A percentile compares a stretch with the other conserved stretches of the same genome.
Conservation (phyloP, 2,888 invertebrate species). For the Octonoba sinensis region DNA sequence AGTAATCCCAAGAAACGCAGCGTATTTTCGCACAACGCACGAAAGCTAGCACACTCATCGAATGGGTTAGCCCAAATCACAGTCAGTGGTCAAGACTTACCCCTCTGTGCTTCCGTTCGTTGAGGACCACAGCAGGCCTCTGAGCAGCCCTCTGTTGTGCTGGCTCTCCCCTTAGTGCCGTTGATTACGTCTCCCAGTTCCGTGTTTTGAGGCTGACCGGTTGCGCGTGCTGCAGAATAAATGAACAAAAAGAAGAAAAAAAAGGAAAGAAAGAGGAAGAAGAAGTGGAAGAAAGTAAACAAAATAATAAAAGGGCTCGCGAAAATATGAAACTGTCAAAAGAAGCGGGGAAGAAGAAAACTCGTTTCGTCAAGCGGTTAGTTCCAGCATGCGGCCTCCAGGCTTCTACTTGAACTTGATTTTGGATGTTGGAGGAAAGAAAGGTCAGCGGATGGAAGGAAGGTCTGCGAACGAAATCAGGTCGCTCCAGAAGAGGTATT, state of each 20-base stretch:
- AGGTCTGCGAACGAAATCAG: too few species aligned
- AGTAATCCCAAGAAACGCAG: too few species aligned
- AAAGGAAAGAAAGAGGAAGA: neutral
- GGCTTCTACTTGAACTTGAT: slow-evolving; percentile 54
- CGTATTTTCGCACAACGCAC: too few species aligned
- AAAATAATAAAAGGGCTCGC: neutral
- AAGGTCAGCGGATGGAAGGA: slow-evolving; percentile 24
- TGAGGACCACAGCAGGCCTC: too few species aligned
- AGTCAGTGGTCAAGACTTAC: slow-evolving; percentile 15
- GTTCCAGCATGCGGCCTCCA: slow-evolving; percentile 19
- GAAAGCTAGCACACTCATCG: too few species aligned
- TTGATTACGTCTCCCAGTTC: slow-evolving; percentile 10
- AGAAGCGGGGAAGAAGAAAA: slow-evolving; percentile 11
- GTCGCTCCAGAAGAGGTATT: too few species aligned
- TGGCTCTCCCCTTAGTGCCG: too few species aligned
- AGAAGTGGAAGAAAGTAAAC: neutral
- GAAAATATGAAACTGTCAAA: neutral
- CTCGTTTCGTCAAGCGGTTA: slow-evolving; percentile 15
- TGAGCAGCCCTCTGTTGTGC: too few species aligned
- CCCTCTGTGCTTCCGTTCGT: neutral
- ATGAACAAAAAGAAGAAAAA: slow-evolving; percentile 1
- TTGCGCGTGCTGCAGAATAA: slow-evolving; percentile 6
- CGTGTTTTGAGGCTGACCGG: slow-evolving; percentile 40
- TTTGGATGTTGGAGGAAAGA: slow-evolving; percentile 14
- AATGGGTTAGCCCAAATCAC: too few species aligned